These are phyloP conservation scores for Agrotis segetum DNA, from an alignment of 2,888 invertebrate species.

Conservation along the genomic window DNA sequence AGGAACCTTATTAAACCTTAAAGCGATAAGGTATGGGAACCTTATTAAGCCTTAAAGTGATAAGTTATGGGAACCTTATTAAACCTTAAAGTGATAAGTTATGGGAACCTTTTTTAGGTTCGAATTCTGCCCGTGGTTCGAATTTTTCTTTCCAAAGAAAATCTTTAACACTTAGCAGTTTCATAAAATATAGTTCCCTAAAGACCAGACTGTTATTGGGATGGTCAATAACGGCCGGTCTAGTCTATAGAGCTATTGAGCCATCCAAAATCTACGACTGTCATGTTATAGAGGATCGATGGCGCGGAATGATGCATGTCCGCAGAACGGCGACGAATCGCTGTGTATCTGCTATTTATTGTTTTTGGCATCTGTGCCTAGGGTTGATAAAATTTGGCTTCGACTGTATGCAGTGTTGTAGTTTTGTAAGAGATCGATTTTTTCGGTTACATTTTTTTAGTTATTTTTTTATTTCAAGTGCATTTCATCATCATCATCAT, in stretches of 20 bases:
- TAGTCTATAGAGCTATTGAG: background rate
- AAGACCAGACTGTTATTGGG: background rate
- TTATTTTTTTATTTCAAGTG: too few species aligned
- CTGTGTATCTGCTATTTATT: conserved; percentile 41
- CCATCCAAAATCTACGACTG: background rate
- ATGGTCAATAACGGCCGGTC: conserved; percentile 1
- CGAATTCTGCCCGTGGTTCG: too few species aligned
- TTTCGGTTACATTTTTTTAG: too few species aligned
- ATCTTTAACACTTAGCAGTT: too few species aligned
- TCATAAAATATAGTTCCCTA: background rate
- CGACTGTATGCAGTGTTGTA: background rate
- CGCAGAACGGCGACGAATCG: conserved; percentile 35
- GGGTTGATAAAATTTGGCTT: conserved; percentile 13
- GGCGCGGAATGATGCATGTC: conserved; percentile 39
- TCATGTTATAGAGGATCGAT: conserved; percentile 35
- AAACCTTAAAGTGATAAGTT: too few species aligned
- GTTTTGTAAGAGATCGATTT: background rate
- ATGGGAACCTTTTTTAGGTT: too few species aligned
- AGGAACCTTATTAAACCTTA: too few species aligned
- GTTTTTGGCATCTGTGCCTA: conserved; percentile 15
- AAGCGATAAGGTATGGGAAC: too few species aligned
- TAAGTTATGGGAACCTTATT: too few species aligned
- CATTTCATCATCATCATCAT: too few species aligned
- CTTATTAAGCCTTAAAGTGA: too few species aligned
- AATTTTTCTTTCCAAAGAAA: too few species aligned